Conservation (phyloP, 1,140 invertebrate genomes). For the Akabosia matsudoensis region DNA sequence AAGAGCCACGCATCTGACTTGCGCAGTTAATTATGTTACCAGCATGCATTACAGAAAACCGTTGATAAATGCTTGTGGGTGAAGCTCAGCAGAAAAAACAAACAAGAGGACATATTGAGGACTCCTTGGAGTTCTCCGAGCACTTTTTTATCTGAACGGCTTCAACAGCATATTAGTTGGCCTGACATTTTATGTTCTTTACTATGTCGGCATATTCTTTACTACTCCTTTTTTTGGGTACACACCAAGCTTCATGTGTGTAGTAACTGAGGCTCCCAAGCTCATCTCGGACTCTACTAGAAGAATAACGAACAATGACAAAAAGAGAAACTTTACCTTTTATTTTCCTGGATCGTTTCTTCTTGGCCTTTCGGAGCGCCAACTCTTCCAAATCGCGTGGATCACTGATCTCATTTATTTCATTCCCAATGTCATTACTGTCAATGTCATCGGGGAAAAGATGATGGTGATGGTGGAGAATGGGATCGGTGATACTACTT, state of each 20-base stretch:
- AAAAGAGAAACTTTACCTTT: conserved; percentile 32
- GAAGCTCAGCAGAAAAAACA: neutral
- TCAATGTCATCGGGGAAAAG: conserved; percentile 35
- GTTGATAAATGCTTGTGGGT: neutral
- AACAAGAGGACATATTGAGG: too few relatives aligned
- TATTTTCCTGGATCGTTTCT: conserved; percentile 33
- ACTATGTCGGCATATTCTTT: neutral
- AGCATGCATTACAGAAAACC: too few relatives aligned
- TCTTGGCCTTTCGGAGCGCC: conserved; percentile 13
- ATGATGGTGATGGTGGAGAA: conserved; percentile 3
- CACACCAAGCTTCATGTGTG: neutral
- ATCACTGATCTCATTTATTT: conserved; percentile 34
- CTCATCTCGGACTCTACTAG: too few relatives aligned
- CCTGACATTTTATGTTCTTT: neutral
- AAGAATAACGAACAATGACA: conserved; percentile 8
- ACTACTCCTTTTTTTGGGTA: neutral
- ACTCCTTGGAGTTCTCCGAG: too few relatives aligned
- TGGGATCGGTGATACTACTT: neutral
- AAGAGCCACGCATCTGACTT: too few relatives aligned
- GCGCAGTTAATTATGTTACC: too few relatives aligned
- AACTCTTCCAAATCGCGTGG: conserved; percentile 30
- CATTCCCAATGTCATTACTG: conserved; percentile 42
- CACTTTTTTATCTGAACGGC: neutral
- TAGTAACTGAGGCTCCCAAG: neutral
- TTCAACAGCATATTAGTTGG: neutral